These are phyloP conservation scores for Temnothorax longispinosus DNA, from an alignment of 1,140 invertebrate genomes.

Conservation along the genomic window DNA sequence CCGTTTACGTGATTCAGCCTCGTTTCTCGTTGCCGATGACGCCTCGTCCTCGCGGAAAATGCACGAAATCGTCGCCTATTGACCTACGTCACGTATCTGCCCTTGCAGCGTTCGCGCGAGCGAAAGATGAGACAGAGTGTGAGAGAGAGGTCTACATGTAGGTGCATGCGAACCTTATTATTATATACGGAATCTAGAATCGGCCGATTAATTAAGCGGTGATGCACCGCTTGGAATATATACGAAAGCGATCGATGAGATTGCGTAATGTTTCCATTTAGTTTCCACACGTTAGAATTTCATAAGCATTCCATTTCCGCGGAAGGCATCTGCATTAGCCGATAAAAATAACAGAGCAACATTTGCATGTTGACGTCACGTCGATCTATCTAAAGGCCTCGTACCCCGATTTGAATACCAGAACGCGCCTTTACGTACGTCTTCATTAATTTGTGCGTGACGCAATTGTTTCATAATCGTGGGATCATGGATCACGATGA, in stretches of 20 bases:
- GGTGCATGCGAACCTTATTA: not conserved
- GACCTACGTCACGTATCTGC: not conserved
- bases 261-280: constrained; percentile 34
- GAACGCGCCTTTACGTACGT: not conserved
- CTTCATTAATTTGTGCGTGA: not conserved
- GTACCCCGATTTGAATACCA: constrained; percentile 1
- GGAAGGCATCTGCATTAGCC: not conserved
- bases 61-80: not conserved
- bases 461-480: not conserved
- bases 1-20: not conserved
- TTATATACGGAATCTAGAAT: not conserved
- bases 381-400: not conserved
- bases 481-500: not conserved
- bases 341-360: not conserved
- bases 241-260: not conserved
- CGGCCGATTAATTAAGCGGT: not conserved
- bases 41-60: not conserved
- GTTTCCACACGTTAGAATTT: not conserved
- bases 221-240: not conserved
- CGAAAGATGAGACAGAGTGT: not conserved
- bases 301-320: constrained; percentile 13
- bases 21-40: not conserved
- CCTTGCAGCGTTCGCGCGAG: not conserved
- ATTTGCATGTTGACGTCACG: constrained; percentile 14
- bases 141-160: no score